A percentile compares a stretch with the other conserved stretches of the same genome.
Conservation (phyloP, 2,797 vertebrate genomes). For the Rhynchotus rufescens region DNA sequence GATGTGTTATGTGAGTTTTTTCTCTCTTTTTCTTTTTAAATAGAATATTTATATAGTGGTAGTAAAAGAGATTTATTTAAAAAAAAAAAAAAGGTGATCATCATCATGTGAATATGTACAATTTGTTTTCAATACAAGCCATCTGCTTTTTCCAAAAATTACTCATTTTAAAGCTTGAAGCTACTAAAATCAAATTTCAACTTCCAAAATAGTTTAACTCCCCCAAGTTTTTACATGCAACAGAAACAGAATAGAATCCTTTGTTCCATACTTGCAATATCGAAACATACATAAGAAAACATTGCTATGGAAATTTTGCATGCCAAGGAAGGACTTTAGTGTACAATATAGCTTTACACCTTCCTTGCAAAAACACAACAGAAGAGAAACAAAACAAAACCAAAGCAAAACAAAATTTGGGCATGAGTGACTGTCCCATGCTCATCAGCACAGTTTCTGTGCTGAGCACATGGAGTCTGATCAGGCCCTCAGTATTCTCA, state of each 20-base stretch:
- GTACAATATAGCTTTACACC: neutral
- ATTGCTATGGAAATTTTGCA: neutral
- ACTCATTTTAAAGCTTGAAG: neutral
- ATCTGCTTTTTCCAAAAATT: neutral
- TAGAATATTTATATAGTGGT: neutral
- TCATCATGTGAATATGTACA: neutral
- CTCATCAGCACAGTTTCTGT: neutral
- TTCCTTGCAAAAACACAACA: neutral
- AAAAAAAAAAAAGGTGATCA: neutral
- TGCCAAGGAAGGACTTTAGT: neutral
- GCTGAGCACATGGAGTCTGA: neutral
- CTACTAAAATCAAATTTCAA: neutral
- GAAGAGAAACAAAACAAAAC: too few relatives aligned
- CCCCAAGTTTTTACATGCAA: neutral
- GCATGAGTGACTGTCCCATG: rapidly evolving
- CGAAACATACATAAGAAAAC: neutral
- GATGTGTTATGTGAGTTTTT: too few relatives aligned
- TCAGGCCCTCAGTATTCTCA: neutral
- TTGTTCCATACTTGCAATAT: neutral
- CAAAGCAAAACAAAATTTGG: too few relatives aligned
- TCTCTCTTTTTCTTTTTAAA: neutral
- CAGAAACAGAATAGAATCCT: neutral
- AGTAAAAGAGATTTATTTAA: neutral
- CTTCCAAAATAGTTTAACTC: neutral
- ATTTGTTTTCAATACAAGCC: neutral